Percentiles rank a stretch among this genome's conserved stretches.
Evolutionary conservation across 2,888 invertebrate species (phyloP).

Genomic region (Tuta absoluta): DNA sequence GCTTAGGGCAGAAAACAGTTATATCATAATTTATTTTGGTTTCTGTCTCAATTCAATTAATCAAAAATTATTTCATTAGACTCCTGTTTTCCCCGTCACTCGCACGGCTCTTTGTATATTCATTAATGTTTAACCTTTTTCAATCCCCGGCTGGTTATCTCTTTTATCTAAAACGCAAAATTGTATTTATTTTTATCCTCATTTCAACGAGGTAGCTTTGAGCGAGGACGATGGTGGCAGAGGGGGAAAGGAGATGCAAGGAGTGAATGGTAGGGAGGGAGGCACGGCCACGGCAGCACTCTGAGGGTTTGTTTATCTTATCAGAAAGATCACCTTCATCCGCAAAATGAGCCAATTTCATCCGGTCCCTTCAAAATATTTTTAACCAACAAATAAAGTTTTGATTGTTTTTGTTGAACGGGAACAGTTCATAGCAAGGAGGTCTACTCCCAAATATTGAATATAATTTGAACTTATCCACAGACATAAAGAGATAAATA

Average conservation of each 20-base stretch:
- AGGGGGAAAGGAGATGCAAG: not conserved
- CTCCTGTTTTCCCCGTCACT: constrained; percentile 30
- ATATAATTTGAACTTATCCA: no score
- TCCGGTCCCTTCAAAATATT: constrained; percentile 43
- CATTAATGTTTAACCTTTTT: constrained; percentile 26
- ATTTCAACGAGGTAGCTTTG: constrained; percentile 29
- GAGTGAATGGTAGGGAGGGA: not conserved
- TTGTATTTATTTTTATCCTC: constrained; percentile 45
- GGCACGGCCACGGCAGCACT: constrained; percentile 20
- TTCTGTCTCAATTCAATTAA: constrained; percentile 27
- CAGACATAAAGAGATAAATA: no score
- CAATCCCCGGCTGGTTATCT: constrained; percentile 26
- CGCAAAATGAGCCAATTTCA: constrained; percentile 36
- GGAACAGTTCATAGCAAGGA: not conserved
- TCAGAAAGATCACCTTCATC: constrained; percentile 15
- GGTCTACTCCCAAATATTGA: no score
- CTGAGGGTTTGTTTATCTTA: constrained; percentile 22
- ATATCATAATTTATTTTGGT: not conserved
- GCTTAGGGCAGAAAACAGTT: not conserved
- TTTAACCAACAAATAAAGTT: constrained; percentile 44
- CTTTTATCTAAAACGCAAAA: constrained; percentile 33
- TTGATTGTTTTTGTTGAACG: constrained; percentile 31
- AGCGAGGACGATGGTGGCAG: constrained; percentile 20
- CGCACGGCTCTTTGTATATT: not conserved
- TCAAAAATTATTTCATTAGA: constrained; percentile 28